A percentile compares a stretch with the other conserved stretches of the same genome.
These are phyloP conservation scores for Falco berigora DNA, from an alignment of 2,797 vertebrate species.

Conservation along the genomic window DNA sequence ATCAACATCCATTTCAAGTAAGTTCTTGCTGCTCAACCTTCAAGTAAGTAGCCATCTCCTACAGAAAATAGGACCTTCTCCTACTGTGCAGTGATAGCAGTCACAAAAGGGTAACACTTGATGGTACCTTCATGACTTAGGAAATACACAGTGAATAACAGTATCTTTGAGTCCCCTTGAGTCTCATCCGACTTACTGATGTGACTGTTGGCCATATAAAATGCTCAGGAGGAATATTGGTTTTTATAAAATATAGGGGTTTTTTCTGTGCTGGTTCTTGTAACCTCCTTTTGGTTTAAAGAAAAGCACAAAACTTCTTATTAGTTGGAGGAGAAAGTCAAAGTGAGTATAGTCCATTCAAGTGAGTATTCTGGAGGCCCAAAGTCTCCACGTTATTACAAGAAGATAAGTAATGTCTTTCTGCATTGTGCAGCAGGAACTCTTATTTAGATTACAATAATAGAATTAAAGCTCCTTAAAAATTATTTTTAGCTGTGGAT, in stretches of 20 bases:
- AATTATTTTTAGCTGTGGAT: neutral
- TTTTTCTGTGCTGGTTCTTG: neutral
- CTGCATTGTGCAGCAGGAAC: neutral
- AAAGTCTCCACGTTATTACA: neutral
- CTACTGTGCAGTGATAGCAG: neutral
- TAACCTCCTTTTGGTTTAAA: neutral
- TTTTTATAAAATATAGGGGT: neutral
- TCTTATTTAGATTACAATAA: neutral
- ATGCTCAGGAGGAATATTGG: neutral
- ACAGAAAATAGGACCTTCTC: neutral
- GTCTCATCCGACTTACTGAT: neutral
- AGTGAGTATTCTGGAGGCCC: constrained; percentile 12
- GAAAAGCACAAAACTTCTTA: neutral
- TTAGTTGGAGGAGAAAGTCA: constrained; percentile 40
- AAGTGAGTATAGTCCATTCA: constrained; percentile 10
- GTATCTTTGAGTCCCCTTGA: neutral
- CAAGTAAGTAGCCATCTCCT: neutral
- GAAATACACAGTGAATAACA: neutral
- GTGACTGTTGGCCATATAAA: neutral
- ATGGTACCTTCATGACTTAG: neutral
- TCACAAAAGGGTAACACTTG: neutral
- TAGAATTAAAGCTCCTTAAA: neutral
- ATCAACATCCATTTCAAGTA: neutral
- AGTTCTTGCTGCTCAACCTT: neutral
- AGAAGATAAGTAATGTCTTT: constrained; percentile 3